These are phyloP conservation scores for Mesocentrotus franciscanus DNA, from an alignment of 53 echinoderm and acorn worm species.

Conservation along the genomic window DNA sequence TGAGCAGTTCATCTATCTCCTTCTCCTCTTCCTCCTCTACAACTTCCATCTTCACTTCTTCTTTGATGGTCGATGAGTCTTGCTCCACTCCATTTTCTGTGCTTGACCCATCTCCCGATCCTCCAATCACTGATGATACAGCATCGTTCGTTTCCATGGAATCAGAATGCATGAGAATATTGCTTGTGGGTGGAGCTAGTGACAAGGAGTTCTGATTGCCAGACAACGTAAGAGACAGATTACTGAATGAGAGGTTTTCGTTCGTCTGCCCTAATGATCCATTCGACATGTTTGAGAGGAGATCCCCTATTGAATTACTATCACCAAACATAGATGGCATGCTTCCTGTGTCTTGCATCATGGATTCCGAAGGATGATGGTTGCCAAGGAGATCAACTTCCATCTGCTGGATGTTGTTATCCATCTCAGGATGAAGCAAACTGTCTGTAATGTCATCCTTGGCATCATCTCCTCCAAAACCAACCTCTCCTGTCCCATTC, in stretches of 20 bases:
- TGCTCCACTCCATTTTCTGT: not conserved
- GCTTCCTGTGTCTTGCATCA: slow-evolving; percentile 26
- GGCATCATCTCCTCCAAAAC: not conserved
- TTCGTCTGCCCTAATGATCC: slow-evolving; percentile 12
- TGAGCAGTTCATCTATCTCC: slow-evolving; percentile 80
- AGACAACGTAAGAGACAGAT: slow-evolving; percentile 35
- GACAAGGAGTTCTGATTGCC: not conserved
- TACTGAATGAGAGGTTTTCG: slow-evolving; percentile 16
- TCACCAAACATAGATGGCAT: slow-evolving; percentile 63
- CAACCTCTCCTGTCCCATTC: not conserved
- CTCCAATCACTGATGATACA: not conserved
- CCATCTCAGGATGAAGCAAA: slow-evolving; percentile 42
- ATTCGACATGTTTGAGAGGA: slow-evolving; percentile 47
- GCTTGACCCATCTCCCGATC: not conserved
- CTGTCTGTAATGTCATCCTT: not conserved
- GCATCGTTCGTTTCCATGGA: slow-evolving; percentile 20
- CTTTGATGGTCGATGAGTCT: not conserved
- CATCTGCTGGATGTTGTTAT: slow-evolving; percentile 19
- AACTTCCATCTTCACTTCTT: slow-evolving; percentile 23
- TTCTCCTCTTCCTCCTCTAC: not conserved
- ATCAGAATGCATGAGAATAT: slow-evolving; percentile 22
- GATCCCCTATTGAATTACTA: slow-evolving; percentile 52
- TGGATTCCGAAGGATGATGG: slow-evolving; percentile 23
- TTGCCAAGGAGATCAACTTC: slow-evolving; percentile 58
- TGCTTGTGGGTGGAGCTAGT: slow-evolving; percentile 7